Evolutionary conservation across 1,140 invertebrate genomes (phyloP).

Genomic region (Rhynchophorus ferrugineus): DNA sequence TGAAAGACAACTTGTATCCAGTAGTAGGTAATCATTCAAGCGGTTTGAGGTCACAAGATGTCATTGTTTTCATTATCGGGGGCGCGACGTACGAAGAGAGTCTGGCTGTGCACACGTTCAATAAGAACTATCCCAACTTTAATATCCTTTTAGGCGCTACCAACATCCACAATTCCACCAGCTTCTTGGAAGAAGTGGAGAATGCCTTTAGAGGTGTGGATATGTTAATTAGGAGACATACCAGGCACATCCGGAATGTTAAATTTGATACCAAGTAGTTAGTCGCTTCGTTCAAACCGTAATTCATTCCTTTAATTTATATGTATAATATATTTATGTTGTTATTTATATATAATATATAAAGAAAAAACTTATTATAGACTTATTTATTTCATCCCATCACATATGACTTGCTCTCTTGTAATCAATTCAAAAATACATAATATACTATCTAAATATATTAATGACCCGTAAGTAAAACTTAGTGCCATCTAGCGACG

Average conservation of each 20-base stretch:
- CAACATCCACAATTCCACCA: constrained; percentile 80
- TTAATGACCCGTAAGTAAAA: no score
- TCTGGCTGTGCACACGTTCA: constrained; percentile 71
- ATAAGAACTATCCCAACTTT: constrained; percentile 66
- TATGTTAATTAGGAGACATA: constrained; percentile 23
- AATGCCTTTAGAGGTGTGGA: constrained; percentile 38
- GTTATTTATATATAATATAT: no score
- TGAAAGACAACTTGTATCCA: constrained; percentile 77
- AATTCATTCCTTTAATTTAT: no score
- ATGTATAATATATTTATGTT: no score
- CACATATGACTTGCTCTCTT: no score
- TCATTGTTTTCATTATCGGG: constrained; percentile 92
- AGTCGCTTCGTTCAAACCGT: no score
- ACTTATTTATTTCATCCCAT: no score
- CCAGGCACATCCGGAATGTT: constrained; percentile 27
- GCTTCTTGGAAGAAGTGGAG: constrained; percentile 68
- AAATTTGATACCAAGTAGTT: constrained; percentile 14
- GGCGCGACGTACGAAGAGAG: constrained; percentile 97
- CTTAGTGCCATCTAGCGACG: no score
- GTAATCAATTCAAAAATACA: no score
- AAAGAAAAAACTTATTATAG: no score
- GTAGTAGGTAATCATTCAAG: constrained; percentile 58
- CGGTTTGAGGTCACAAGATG: constrained; percentile 66
- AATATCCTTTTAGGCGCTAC: constrained; percentile 85
- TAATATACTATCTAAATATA: no score